phyloP scores from a whole-genome alignment of 2,797 vertebrate genomes.

The Babyrousa celebensis region DNA sequence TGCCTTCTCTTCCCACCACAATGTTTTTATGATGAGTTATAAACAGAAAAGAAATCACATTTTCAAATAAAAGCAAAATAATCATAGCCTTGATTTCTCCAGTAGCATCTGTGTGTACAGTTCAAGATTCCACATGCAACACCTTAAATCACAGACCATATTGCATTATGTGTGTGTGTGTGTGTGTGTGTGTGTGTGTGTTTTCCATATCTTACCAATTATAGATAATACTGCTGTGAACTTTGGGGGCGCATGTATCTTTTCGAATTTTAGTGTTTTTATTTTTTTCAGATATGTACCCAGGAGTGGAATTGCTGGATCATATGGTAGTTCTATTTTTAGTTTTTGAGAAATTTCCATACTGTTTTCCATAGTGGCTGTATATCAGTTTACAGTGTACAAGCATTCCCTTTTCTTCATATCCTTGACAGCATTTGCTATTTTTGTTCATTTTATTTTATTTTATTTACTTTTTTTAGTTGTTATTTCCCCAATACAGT shows the following conservation, averaged over 20 bases:
- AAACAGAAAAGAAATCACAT: no score
- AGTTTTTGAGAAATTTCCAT: neutral
- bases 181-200: neutral
- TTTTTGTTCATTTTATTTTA: neutral
- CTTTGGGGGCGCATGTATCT: neutral
- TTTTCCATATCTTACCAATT: no score
- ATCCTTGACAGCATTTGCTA: neutral
- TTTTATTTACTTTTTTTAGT: no score
- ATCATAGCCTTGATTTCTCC: no score
- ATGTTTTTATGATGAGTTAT: no score
- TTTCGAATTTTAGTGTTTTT: neutral
- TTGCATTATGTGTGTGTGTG: neutral
- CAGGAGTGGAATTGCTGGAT: neutral
- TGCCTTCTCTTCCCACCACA: no score
- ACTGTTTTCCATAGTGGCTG: neutral
- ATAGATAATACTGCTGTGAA: neutral
- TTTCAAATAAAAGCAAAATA: no score
- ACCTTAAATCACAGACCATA: no score
- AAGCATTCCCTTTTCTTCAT: neutral
- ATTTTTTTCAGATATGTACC: neutral
- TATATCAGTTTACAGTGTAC: neutral
- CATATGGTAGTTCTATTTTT: neutral
- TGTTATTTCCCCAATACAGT: no score
- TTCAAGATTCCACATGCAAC: no score
- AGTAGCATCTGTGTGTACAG: no score